phyloP scores from a whole-genome alignment of 2,888 invertebrate species.

The Dynastes tityus region DNA sequence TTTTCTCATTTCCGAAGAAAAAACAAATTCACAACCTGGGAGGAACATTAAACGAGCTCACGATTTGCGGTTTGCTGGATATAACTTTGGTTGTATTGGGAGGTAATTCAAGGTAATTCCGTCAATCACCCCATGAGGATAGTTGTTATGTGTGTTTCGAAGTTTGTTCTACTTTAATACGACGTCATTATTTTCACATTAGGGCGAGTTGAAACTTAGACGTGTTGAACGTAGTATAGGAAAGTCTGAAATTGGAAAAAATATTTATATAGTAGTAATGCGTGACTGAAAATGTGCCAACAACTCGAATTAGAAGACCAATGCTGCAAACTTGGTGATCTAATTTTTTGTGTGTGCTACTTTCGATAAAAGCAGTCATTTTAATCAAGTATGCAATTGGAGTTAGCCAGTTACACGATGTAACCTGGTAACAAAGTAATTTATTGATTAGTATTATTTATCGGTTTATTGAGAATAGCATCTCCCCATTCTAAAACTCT shows the following conservation, averaged over 20 bases:
- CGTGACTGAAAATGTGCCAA: too few species aligned
- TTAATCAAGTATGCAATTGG: too few species aligned
- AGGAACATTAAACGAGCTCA: slow-evolving; percentile 27
- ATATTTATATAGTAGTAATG: background rate
- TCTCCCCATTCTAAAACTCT: too few species aligned
- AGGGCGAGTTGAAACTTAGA: background rate
- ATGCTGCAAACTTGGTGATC: too few species aligned
- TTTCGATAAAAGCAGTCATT: too few species aligned
- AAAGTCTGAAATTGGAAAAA: background rate
- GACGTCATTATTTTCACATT: slow-evolving; percentile 28
- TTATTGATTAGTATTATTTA: too few species aligned
- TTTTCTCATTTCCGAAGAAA: background rate
- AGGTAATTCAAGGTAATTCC: slow-evolving; percentile 17
- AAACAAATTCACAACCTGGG: slow-evolving; percentile 4
- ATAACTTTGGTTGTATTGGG: slow-evolving; percentile 17
- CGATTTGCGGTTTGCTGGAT: slow-evolving; percentile 28
- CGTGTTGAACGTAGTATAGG: background rate
- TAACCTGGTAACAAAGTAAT: too few species aligned
- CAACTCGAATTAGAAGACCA: too few species aligned
- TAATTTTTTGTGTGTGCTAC: too few species aligned
- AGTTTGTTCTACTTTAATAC: slow-evolving; percentile 25
- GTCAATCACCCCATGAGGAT: slow-evolving; percentile 16
- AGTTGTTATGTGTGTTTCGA: slow-evolving; percentile 9
- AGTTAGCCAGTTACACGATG: too few species aligned
- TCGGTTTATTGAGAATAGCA: too few species aligned